Percentiles rank a stretch among this genome's conserved stretches.
Conservation (phyloP, 2,888 invertebrate species). For the Spisula subtruncata region DNA sequence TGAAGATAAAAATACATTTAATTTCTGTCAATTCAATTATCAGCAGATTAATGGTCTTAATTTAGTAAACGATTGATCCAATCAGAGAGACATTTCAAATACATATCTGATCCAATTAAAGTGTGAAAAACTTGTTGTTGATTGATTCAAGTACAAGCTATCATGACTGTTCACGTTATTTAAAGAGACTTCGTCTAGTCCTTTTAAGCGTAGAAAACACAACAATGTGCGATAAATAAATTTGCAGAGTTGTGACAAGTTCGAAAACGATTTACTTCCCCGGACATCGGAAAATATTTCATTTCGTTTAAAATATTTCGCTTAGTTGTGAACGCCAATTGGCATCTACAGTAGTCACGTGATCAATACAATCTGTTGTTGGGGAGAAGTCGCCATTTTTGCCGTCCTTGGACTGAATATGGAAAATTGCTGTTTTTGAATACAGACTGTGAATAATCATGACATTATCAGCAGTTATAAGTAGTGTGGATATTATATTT, state of each 20-base stretch:
- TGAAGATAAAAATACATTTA: no score
- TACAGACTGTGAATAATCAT: conserved; percentile 42
- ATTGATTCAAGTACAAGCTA: background rate
- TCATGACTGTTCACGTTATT: no score
- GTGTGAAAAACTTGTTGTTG: background rate
- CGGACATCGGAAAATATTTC: background rate
- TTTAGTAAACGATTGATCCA: no score
- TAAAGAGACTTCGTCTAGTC: background rate
- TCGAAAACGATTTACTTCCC: conserved; percentile 26
- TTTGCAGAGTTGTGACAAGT: background rate
- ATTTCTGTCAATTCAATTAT: no score
- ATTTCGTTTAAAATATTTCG: conserved; percentile 38
- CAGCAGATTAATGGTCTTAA: no score
- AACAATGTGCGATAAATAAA: conserved; percentile 27
- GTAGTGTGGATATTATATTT: conserved; percentile 15
- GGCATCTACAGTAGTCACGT: conserved; percentile 81
- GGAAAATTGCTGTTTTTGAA: conserved; percentile 18
- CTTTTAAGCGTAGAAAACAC: background rate
- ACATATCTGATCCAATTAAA: background rate
- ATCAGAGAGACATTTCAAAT: background rate
- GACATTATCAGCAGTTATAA: conserved; percentile 38
- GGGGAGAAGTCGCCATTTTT: conserved; percentile 85
- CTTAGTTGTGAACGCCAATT: conserved; percentile 54
- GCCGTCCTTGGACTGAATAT: conserved; percentile 66
- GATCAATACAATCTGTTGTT: conserved; percentile 86